Evolutionary conservation across 2,888 invertebrate species (phyloP).

Genomic region (Pocota personata): DNA sequence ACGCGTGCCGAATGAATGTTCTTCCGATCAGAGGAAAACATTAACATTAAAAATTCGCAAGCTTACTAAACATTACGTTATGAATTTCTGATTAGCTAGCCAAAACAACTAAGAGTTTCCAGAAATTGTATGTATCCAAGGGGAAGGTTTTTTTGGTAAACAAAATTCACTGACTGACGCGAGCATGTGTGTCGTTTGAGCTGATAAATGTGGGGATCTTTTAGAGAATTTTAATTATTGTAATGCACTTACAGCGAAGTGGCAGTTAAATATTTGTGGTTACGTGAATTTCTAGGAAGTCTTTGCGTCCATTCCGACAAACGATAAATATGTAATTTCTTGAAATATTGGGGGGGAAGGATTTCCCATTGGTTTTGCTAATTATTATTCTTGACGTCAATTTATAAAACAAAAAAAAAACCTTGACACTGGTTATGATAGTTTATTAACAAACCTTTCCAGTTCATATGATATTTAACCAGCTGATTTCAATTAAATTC

Average conservation of each 20-base stretch:
- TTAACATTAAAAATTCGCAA: slow-evolving; percentile 24
- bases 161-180: not conserved
- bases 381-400: not conserved
- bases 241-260: slow-evolving; percentile 4
- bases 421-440: not conserved
- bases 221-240: not conserved
- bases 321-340: not conserved
- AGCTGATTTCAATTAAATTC: not conserved
- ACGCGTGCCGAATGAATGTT: not conserved
- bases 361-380: not conserved
- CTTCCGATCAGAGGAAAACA: not conserved
- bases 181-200: not conserved
- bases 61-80: not conserved
- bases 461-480: not conserved
- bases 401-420: not conserved
- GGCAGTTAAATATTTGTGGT: not conserved
- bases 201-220: not conserved
- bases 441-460: not conserved
- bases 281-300: not conserved
- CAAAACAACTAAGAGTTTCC: not conserved
- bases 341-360: not conserved
- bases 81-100: slow-evolving; percentile 46
- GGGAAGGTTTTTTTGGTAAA: slow-evolving; percentile 6
- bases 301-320: not conserved
- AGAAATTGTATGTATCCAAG: slow-evolving; percentile 1